Evolutionary conservation across 2,888 invertebrate genomes (phyloP).

Genomic region (Rutpela maculata): DNA sequence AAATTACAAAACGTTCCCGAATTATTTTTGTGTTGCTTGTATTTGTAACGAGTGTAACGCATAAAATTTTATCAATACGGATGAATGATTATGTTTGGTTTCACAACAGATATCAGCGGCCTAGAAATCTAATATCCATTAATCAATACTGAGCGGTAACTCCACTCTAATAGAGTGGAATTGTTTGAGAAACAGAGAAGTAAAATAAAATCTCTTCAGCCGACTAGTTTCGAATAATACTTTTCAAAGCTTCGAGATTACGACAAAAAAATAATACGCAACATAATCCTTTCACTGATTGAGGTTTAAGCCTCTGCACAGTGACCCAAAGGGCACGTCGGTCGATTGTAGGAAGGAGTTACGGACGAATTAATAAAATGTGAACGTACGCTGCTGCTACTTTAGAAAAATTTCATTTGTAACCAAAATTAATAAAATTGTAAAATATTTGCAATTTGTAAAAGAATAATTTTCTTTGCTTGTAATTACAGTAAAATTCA

Average conservation of each 20-base stretch:
- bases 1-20: too few species aligned
- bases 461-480: too few species aligned
- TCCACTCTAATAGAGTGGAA: not conserved
- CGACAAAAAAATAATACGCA: not conserved
- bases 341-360: not conserved
- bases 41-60: too few species aligned
- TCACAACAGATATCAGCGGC: not conserved
- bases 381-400: too few species aligned
- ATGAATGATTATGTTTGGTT: conserved; percentile 3
- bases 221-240: conserved; percentile 7
- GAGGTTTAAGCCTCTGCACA: conserved; percentile 43
- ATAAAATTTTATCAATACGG: not conserved
- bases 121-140: not conserved
- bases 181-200: conserved; percentile 7
- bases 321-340: too few species aligned
- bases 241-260: not conserved
- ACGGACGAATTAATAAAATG: not conserved
- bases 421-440: too few species aligned
- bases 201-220: conserved; percentile 1
- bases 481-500: too few species aligned
- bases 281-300: conserved; percentile 44
- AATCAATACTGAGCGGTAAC: not conserved
- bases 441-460: too few species aligned
- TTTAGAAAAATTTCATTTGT: too few species aligned
- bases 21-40: too few species aligned